These are phyloP conservation scores for Pseudobourletiella spinata DNA, from an alignment of 1,140 invertebrate species.

Conservation along the genomic window DNA sequence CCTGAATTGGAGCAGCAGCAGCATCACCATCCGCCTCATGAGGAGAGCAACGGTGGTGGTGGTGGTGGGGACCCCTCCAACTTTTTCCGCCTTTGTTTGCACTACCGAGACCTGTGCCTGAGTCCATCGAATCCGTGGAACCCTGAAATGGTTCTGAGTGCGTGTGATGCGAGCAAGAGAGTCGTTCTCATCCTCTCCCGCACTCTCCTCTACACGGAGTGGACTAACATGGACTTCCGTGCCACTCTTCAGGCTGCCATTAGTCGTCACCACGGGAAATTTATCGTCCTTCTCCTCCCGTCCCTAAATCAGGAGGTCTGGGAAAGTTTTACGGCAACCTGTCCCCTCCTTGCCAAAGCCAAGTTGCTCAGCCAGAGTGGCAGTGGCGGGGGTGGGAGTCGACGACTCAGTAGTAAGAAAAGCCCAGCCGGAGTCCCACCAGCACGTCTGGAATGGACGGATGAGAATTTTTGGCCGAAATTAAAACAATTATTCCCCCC, in stretches of 20 bases:
- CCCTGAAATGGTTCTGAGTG: slow-evolving; percentile 64
- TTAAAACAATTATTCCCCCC: slow-evolving; percentile 18
- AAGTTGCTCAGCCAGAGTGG: not conserved
- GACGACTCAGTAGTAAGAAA: not conserved
- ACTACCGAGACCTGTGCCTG: slow-evolving; percentile 68
- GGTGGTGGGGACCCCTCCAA: not conserved
- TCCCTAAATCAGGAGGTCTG: not conserved
- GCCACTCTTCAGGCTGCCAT: slow-evolving; percentile 75
- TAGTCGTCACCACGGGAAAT: slow-evolving; percentile 67
- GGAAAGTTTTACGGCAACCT: not conserved
- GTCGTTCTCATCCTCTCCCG: slow-evolving; percentile 70
- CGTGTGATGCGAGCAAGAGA: slow-evolving; percentile 70
- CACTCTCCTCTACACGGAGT: slow-evolving; percentile 77
- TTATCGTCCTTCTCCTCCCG: slow-evolving; percentile 53
- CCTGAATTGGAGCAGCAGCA: slow-evolving; percentile 64
- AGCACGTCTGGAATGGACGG: slow-evolving; percentile 22
- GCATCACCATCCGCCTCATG: too few relatives aligned
- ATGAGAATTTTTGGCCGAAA: slow-evolving; percentile 31
- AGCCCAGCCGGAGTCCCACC: not conserved
- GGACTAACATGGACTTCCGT: slow-evolving; percentile 67
- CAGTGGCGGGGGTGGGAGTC: not conserved
- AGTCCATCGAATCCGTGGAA: slow-evolving; percentile 58
- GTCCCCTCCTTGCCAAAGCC: not conserved
- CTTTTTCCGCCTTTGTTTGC: slow-evolving; percentile 38
- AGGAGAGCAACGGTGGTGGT: not conserved